Evolutionary conservation across 2,797 vertebrate genomes (phyloP), one percentile per base, ranked within the genome.

Genomic region (Phaenicophaeus curvirostris): DNA sequence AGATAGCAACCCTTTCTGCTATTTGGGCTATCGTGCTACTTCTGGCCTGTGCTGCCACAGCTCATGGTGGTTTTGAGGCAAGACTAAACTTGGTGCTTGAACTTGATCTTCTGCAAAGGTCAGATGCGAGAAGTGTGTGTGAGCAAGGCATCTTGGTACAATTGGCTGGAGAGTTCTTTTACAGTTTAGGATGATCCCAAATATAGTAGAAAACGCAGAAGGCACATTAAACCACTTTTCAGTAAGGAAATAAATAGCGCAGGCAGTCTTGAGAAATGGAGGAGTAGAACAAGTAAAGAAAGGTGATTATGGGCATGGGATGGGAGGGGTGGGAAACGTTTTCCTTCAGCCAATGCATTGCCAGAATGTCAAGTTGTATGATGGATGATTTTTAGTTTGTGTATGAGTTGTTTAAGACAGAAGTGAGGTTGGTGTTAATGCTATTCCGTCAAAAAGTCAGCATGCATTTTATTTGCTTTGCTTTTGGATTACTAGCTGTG

Each of bases 171-270:
- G 82, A 84, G 61, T 78, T 80, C 46, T 73, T 83, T 62, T 62
- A 42, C 11, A 15, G 80, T 71, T 53, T 79, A 33, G 67, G 80
- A 57, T 42, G 25, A 75, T 65, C 62, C 79, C 77, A 91, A 88
- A 87, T 84, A 91, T 39, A 92, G 76, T 14, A 88, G 83, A 63
- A 72, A 63, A 35, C 50, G 69, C 58, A 16, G 80, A 81, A 59
- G 59, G 77, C 62, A 20, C 15, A 8, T 6, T 58, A 80, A 88
- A 20, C 44, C 31, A 2, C 44, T 78, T 87, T 77, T 78, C 31
- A 77, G 44, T 66, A 44, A 35, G 68, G 67, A 71, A 89, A 85
- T 93, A 92, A 89, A 92, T 80, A 85, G 72, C 71, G 37, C 48
- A 54, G 69, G 46, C 39, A 28, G 9, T 31, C 37, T 51, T 72